These are phyloP conservation scores for Aldrovandia affinis DNA, from an alignment of 2,797 vertebrate genomes.

Conservation along the genomic window DNA sequence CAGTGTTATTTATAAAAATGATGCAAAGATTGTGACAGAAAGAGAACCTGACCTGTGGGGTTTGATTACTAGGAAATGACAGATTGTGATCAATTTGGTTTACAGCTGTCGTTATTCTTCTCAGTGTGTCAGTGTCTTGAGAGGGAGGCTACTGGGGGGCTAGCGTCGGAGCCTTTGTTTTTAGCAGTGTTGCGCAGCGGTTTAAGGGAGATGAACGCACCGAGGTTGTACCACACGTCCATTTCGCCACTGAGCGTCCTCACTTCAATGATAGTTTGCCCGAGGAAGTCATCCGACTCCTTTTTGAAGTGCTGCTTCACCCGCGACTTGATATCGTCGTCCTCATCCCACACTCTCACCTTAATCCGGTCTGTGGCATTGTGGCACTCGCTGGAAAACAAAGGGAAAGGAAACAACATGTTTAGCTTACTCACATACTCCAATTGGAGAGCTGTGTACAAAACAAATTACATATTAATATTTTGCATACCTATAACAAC, in stretches of 20 bases:
- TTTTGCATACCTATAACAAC: too few species aligned
- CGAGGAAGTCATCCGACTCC: constrained; percentile 95
- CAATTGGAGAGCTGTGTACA: background rate
- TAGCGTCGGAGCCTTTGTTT: too few species aligned
- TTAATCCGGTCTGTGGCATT: constrained; percentile 97
- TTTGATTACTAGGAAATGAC: background rate
- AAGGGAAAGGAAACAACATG: background rate
- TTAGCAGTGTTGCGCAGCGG: background rate
- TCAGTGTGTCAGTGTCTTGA: background rate
- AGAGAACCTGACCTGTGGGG: background rate
- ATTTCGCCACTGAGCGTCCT: constrained; percentile 95
- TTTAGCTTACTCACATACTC: background rate
- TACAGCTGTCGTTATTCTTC: background rate
- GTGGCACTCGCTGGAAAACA: constrained; percentile 87
- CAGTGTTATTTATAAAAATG: background rate
- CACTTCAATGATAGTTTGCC: constrained; percentile 97
- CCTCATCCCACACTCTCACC: constrained; percentile 97
- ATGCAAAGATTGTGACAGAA: too few species aligned
- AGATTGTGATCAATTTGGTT: background rate
- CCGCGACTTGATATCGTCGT: constrained; percentile 96
- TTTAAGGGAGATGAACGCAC: constrained; percentile 63
- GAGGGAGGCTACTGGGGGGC: background rate
- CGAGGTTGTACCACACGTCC: constrained; percentile 98
- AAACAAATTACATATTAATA: too few species aligned
- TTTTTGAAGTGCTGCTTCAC: constrained; percentile 98